Base-by-base conservation (phyloP, 1,140 invertebrate genomes). In the Grapholita molesta region DNA sequence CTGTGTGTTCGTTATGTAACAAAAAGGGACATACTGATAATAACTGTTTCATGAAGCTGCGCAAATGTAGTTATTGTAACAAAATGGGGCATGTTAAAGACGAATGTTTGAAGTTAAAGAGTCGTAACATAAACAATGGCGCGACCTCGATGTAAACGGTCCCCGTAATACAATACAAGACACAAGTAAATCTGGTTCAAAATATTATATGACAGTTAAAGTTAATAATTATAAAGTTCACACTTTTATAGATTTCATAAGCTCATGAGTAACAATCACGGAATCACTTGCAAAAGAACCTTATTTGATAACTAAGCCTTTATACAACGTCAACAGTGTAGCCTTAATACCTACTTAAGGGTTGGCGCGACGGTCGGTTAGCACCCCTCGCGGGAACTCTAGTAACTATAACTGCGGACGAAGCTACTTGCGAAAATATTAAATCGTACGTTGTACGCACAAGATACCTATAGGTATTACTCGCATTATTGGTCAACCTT, bases 31-130 rank as follows among this genome's bases (percentile, higher is more conserved):
- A 67, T 32, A 32, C 21, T 0, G 66, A 52, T 18, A 7, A 67
- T 5, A 25, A 4, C 3, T 67, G 66, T 52, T 67, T 23, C 21
- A 12, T 7, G 8, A 67, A 67, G 15, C 1, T 32, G 12, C n/a
- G 24, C 12, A 67, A 67, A 52, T 67, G 38, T 32, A 52, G 8
- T 52, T 67, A 18, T 23, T 67, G 66, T 32, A 3, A 25, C 25
- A 67, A 52, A 67, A 3, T 11, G 7, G 66, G 66, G 28, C 66
- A 67, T 53, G 3, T 53, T 28, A 67, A 67, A n/a, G 42, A 67
- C 1, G 42, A 48, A 18, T 67, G 66, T 35, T 11, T 67, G 7
- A 67, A 67, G 21, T 21, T 67, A 18, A 67, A 67, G 24, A 24
- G 8, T 24, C 30, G 33, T 11, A 33, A 66, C 21, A 38, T 8